Base-by-base conservation (phyloP, 2,888 invertebrate genomes). In the Thereva unica region DNA sequence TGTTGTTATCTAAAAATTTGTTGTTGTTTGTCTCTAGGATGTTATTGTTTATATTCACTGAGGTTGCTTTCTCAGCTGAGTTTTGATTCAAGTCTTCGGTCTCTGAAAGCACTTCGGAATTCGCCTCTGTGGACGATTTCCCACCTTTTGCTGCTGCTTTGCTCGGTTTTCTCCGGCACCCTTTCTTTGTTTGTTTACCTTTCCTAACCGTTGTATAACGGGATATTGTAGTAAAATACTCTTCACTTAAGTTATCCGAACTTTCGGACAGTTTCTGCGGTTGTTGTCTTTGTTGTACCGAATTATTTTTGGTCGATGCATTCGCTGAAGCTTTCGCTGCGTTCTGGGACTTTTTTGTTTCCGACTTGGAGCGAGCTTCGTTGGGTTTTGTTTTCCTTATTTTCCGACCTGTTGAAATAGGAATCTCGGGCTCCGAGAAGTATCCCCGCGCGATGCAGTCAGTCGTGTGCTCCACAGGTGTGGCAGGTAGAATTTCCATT, bases 341-440 rank as follows among this genome's bases (percentile, higher is more conserved):
- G 5, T 10, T 8, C 35, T n/a, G 45, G 77, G 84, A 75, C 75
- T 80, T 78, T 77, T 85, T 78, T 70, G 80, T 76, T 76, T 83
- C 75, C 71, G 83, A 76, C 77, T 83, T 78, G 76, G 85, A 78
- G 75, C 85, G 75, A 78, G 64, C 70, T 71, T 73, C 75, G 38
- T 64, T 44, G 64, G 70, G 66, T 64, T 69, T 71, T n/a, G 70
- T 68, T 67, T 71, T 73, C 70, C 69, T 71, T 55, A 61, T 49
- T 69, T 68, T 71, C 2, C 72, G 70, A 5, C 69, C 69, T 41
- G 68, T 67, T 47, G 68, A 67, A 67, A 71, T 67, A n/a, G 76
- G 76, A 40, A 78, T 71, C 69, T 81, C 80, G 5, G 80, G 80
- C 69, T 81, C 80, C 3, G 80, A 80, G 68, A 78, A 80, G 61